Conservation (phyloP, 2,797 vertebrate genomes). For the Tolypeutes matacus region DNA sequence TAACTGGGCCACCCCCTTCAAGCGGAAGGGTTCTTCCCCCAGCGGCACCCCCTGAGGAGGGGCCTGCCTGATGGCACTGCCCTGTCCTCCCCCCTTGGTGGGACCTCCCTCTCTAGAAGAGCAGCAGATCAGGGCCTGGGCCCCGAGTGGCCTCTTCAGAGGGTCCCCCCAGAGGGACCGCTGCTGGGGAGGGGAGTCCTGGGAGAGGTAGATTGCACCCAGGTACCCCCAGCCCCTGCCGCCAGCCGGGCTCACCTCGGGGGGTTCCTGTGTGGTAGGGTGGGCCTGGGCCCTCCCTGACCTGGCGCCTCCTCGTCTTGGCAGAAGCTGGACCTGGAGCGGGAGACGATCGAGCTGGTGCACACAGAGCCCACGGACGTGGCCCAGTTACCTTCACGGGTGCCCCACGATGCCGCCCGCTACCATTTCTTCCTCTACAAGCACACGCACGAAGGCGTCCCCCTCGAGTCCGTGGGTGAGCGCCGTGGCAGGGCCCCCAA, state of each 20-base stretch:
- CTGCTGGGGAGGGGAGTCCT: neutral
- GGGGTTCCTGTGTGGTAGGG: neutral
- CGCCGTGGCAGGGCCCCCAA: neutral
- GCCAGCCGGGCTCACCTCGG: neutral
- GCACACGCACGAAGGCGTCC: slow-evolving; percentile 96
- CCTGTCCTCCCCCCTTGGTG: neutral
- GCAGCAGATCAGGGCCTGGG: neutral
- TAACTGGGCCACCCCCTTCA: neutral
- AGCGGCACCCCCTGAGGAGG: neutral
- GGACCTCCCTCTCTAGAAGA: neutral
- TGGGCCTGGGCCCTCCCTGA: neutral
- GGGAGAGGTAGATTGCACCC: neutral
- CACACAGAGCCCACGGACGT: slow-evolving; percentile 96
- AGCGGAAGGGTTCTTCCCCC: neutral
- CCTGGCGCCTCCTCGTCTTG: neutral
- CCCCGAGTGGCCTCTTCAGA: neutral
- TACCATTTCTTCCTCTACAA: slow-evolving; percentile 99
- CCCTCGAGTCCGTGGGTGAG: slow-evolving; percentile 96
- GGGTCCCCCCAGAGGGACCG: neutral
- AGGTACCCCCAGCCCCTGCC: neutral
- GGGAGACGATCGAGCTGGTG: slow-evolving; percentile 96
- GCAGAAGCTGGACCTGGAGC: slow-evolving; percentile 94
- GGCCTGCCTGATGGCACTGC: neutral
- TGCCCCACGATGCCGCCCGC: slow-evolving; percentile 95
- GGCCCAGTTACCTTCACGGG: slow-evolving; percentile 93